Evolutionary conservation across 2,113 vertebrate genomes (phyloP), one percentile per base, ranked within the genome.

Genomic region (Uria aalge): DNA sequence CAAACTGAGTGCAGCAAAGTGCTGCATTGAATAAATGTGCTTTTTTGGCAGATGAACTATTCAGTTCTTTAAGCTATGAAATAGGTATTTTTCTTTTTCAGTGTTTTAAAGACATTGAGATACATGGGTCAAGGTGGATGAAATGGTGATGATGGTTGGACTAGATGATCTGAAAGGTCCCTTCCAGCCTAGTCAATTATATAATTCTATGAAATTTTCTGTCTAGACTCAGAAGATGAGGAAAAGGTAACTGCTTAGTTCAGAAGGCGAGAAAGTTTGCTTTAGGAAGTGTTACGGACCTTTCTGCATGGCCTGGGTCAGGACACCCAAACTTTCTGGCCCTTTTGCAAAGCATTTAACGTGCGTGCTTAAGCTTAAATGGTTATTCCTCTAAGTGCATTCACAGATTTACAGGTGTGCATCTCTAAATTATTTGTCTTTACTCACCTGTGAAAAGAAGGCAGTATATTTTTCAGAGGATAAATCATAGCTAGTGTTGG

Each of bases 11-110:
- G 26, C 29, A 36, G 50, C 1, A 1, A 62, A 75, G 40, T 43
- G 17, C 60, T 75, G 53, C 21, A 1, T 14, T 73, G 57, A 68
- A 1, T 23, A 40, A 56, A 6, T 23, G 12, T 21, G 18, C 0
- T 1, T 40, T 79, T 73, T 36, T 3, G 2, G 16, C 27, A 57
- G 40, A 73, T 68, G 23, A 74, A 14, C 30, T 52, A 2, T 52
- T 75, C 38, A 12, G 11, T 75, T 78, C 23, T 79, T 73, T 57
- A 85, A 57, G 38, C 5, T 83, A 9, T 45, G 30, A 47, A 60
- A 30, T 5, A 19, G 8, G 4, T 52, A 3, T 32, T 22, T 62
- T 75, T 55, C 6, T 63, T 66, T 75, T 52, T 16, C 17, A 34
- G 6, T 57, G 7, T 72, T 56, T 48, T 83, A 40, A 73, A 73